Evolutionary conservation across 2,797 vertebrate genomes (phyloP).

Genomic region (Buphagus erythrorhynchus): DNA sequence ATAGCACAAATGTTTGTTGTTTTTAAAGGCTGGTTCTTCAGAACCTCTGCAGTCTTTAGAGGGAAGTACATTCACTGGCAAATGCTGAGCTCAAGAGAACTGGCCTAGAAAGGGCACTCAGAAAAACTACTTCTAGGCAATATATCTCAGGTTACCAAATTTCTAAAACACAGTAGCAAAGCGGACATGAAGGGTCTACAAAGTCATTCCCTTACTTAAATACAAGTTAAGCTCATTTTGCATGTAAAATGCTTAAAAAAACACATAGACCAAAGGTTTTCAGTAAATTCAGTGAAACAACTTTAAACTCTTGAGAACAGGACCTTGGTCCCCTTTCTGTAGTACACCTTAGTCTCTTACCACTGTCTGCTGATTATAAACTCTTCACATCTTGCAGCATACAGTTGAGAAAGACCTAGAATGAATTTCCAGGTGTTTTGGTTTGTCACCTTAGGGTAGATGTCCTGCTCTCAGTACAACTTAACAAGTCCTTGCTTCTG

Average conservation of each 20-base stretch:
- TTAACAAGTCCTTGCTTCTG: background rate
- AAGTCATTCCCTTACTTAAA: background rate
- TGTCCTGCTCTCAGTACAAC: background rate
- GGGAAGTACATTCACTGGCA: background rate
- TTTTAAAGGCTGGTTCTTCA: constrained; percentile 12
- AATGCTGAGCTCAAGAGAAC: background rate
- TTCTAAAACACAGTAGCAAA: background rate
- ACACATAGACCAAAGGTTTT: background rate
- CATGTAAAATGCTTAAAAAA: background rate
- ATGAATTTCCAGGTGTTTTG: background rate
- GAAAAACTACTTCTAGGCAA: background rate
- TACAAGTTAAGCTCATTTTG: background rate
- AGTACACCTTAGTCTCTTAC: background rate
- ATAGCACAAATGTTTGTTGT: background rate
- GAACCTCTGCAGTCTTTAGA: background rate
- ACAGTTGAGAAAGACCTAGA: background rate
- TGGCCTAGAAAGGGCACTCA: background rate
- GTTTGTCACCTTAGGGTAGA: background rate
- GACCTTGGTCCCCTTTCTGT: background rate
- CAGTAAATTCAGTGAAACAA: background rate
- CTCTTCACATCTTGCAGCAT: background rate
- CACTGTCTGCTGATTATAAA: background rate
- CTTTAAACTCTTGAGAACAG: background rate
- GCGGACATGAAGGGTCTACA: background rate
- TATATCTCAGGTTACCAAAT: background rate